Conservation (phyloP, 2,888 invertebrate species). For the Julus scanicus region DNA sequence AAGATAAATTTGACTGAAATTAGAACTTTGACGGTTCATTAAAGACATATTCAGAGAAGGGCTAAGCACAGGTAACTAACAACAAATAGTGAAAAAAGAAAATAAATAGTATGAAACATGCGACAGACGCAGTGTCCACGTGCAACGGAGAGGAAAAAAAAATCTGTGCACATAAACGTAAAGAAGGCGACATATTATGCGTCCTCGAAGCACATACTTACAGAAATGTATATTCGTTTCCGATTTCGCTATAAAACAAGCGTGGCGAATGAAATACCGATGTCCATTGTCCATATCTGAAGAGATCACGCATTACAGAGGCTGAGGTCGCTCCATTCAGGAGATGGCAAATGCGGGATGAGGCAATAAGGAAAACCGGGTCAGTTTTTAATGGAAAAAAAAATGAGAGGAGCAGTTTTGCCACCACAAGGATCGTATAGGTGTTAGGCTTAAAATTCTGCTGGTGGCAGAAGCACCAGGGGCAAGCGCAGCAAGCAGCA, state of each 20-base stretch:
- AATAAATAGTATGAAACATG: not conserved
- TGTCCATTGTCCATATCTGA: conserved; percentile 7
- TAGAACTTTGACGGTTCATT: too few species aligned
- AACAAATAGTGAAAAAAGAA: too few species aligned
- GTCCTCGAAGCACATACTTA: not conserved
- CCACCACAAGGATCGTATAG: not conserved
- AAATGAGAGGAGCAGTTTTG: not conserved
- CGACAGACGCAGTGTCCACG: not conserved
- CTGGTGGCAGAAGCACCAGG: not conserved
- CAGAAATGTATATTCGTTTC: not conserved
- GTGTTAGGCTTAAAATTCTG: not conserved
- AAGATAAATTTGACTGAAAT: too few species aligned
- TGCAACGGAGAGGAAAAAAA: too few species aligned
- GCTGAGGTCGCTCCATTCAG: not conserved
- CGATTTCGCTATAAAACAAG: conserved; percentile 2
- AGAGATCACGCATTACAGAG: not conserved
- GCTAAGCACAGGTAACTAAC: too few species aligned
- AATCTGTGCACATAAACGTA: not conserved
- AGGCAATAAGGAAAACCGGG: not conserved
- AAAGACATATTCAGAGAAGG: too few species aligned
- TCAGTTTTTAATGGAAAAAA: not conserved
- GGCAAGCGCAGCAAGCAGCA: not conserved
- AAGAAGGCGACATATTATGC: not conserved
- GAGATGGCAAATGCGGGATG: not conserved
- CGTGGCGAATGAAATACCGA: not conserved